Conservation (phyloP, 1,140 invertebrate species). For the Leptonema lineaticorne region DNA sequence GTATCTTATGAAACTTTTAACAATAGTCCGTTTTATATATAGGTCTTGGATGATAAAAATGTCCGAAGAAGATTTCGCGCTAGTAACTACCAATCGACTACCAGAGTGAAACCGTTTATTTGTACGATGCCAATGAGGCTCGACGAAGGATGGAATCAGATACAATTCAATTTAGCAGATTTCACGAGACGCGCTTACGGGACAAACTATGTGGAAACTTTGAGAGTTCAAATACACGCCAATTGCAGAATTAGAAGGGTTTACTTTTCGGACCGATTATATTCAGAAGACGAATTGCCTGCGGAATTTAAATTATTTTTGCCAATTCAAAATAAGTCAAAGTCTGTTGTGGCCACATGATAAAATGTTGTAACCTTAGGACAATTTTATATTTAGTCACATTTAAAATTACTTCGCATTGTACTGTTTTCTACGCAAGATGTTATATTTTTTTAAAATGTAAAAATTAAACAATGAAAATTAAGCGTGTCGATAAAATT, state of each 20-base stretch:
- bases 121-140: constrained; percentile 99
- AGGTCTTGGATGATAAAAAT: constrained; percentile 98
- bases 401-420: too few relatives aligned
- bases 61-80: constrained; percentile 92
- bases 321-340: constrained; percentile 82
- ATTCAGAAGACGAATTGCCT: constrained; percentile 98
- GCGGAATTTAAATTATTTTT: constrained; percentile 98
- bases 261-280: constrained; percentile 97
- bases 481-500: too few relatives aligned
- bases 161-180: constrained; percentile 98
- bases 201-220: constrained; percentile 98
- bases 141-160: constrained; percentile 96
- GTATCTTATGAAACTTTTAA: too few relatives aligned
- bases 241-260: constrained; percentile 97
- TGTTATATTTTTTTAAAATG: too few relatives aligned
- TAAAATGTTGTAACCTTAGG: neutral
- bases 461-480: too few relatives aligned
- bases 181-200: constrained; percentile 98
- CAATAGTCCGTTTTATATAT: too few relatives aligned
- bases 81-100: constrained; percentile 98
- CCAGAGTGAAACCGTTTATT: constrained; percentile 96
- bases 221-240: constrained; percentile 97
- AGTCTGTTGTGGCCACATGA: constrained; percentile 50
- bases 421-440: too few relatives aligned
- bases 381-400: too few relatives aligned